phyloP scores from a whole-genome alignment of 2,113 vertebrate genomes.

The Bungarus multicinctus region DNA sequence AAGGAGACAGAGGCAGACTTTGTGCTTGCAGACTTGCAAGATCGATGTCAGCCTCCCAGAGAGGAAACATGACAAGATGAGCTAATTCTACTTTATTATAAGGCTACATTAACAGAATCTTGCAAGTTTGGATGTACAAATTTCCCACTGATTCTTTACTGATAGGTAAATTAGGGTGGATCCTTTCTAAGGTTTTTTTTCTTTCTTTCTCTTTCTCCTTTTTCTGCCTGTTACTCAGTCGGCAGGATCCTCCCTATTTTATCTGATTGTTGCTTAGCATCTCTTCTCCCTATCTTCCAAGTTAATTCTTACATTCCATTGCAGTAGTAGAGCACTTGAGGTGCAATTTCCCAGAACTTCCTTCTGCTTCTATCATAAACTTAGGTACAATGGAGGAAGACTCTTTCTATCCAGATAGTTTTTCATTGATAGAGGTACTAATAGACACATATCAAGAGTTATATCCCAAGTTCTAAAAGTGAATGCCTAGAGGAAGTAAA shows the following conservation, averaged over 20 bases:
- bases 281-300: not conserved
- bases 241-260: not conserved
- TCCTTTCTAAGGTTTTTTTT: not conserved
- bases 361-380: not conserved
- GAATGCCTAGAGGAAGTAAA: not conserved
- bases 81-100: not conserved
- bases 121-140: not conserved
- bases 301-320: not conserved
- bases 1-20: not conserved
- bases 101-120: not conserved
- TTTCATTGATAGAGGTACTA: not conserved
- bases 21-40: not conserved
- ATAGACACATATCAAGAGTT: not conserved
- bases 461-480: not conserved
- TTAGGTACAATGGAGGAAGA: not conserved
- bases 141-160: not conserved
- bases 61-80: not conserved
- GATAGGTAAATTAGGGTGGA: not conserved
- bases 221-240: not conserved
- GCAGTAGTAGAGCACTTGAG: not conserved
- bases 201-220: not conserved
- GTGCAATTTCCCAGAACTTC: not conserved
- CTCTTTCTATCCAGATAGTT: not conserved
- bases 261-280: not conserved
- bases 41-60: not conserved